These are phyloP conservation scores for Drosophila hamatofila DNA, from an alignment of 2,888 invertebrate genomes.

Conservation along the genomic window DNA sequence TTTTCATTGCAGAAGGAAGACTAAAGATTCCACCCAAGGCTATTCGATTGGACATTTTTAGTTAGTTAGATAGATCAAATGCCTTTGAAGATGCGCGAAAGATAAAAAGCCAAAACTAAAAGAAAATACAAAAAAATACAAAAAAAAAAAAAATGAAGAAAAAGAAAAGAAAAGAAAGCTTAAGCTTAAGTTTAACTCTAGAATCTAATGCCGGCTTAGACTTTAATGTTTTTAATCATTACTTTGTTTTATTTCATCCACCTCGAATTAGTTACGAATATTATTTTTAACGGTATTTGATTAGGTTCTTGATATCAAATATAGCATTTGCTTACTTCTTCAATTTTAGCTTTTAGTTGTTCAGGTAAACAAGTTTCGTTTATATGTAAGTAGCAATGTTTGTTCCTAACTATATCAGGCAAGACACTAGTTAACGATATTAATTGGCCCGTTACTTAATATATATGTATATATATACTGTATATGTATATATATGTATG, in stretches of 20 bases:
- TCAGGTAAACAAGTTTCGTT: slow-evolving; percentile 48
- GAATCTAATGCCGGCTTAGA: slow-evolving; percentile 82
- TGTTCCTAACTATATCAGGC: slow-evolving; percentile 78
- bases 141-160: slow-evolving; percentile 8
- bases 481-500: neutral
- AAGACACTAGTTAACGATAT: slow-evolving; percentile 69
- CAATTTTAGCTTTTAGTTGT: slow-evolving; percentile 32
- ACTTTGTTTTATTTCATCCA: neutral
- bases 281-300: slow-evolving; percentile 12
- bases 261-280: slow-evolving; percentile 55
- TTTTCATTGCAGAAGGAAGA: slow-evolving; percentile 75
- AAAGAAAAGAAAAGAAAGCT: slow-evolving; percentile 11
- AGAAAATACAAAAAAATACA: slow-evolving; percentile 28
- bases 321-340: slow-evolving; percentile 17
- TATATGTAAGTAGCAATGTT: slow-evolving; percentile 70
- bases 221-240: slow-evolving; percentile 53
- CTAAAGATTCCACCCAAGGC: slow-evolving; percentile 72
- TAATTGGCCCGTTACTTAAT: slow-evolving; percentile 79
- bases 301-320: neutral
- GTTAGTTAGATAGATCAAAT: slow-evolving; percentile 80
- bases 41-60: slow-evolving; percentile 74
- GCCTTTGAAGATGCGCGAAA: slow-evolving; percentile 79
- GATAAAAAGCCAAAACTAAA: slow-evolving; percentile 36
- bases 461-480: slow-evolving; percentile 1
- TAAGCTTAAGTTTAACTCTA: slow-evolving; percentile 55